Evolutionary conservation across 2,888 invertebrate species (phyloP), one percentile per base, ranked within the genome.

Genomic region (Nemotelus pantherinus): DNA sequence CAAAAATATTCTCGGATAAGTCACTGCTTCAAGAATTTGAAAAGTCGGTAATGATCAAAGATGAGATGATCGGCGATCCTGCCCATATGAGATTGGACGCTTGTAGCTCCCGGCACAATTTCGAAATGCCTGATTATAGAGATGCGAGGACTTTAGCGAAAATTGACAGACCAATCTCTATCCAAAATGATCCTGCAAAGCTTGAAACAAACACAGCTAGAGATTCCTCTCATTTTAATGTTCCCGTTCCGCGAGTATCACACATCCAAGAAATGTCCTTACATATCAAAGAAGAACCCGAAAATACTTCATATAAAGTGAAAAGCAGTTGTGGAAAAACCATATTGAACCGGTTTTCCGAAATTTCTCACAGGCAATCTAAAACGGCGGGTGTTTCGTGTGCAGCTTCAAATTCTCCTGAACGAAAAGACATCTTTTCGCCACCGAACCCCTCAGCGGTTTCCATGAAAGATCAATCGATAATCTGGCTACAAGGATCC

Each of bases 241-340:
- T 25, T 3, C 10, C 57, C 3, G 57, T 58, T 78, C 10, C 81
- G 81, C 57, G 3, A 4, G 48, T n/a, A 55, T 25, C 70, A 60
- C 53, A 74, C 78, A 80, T 82, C 68, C 79, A 80, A 65, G 81
- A 81, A 45, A 70, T 80, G 41, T 82, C 83, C 0, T 2, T 82
- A 10, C 82, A 83, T 58, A 82, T 83, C 3, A 83, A 82, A 63
- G 75, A 77, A 7, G 81, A 82, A 71, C 48, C 67, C 0, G 43
- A 65, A n/a, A 55, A 43, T 55, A 44, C 68, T 70, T 41, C 78
- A 71, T 43, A 6, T 4, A 72, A 41, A 57, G 47, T 48, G 3
- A 3, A 41, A 48, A 41, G 9, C 50, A 48, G 9, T 53, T 6
- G 64, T 63, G 41, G 48, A n/a, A 60, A 50, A 70, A 57, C 55